A percentile compares a stretch with the other conserved stretches of the same genome.
Conservation (phyloP, 2,797 vertebrate species). For the Anolis apletophallus region DNA sequence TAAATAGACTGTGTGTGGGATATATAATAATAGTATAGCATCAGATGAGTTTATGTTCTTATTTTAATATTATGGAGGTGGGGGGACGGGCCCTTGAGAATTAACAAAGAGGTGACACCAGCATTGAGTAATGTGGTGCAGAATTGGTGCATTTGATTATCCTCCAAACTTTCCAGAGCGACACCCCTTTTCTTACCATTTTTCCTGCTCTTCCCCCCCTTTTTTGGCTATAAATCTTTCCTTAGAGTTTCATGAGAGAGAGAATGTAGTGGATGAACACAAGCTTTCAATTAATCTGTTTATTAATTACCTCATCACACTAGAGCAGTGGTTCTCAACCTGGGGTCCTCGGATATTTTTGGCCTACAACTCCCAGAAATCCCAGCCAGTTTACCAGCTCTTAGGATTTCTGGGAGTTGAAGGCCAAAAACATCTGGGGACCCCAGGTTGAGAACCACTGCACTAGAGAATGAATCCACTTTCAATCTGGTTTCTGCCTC, state of each 20-base stretch:
- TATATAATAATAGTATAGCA: background rate
- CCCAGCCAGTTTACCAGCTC: too few relatives aligned
- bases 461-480: too few relatives aligned
- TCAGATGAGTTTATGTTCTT: conserved; percentile 21
- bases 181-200: background rate
- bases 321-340: too few relatives aligned
- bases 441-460: too few relatives aligned
- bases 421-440: too few relatives aligned
- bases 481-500: too few relatives aligned
- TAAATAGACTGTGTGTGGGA: conserved; percentile 17
- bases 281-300: background rate
- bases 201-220: background rate
- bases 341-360: too few relatives aligned
- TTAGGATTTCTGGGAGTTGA: too few relatives aligned
- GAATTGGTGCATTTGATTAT: background rate
- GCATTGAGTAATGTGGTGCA: background rate
- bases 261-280: background rate
- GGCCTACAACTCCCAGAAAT: too few relatives aligned
- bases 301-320: too few relatives aligned
- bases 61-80: background rate
- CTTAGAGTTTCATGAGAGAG: background rate
- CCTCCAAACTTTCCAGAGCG: background rate
- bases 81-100: background rate
- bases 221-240: conserved; percentile 24
- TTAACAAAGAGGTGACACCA: background rate